phyloP scores from a whole-genome alignment of 2,113 vertebrate species.

The Apodemus speciosus region DNA sequence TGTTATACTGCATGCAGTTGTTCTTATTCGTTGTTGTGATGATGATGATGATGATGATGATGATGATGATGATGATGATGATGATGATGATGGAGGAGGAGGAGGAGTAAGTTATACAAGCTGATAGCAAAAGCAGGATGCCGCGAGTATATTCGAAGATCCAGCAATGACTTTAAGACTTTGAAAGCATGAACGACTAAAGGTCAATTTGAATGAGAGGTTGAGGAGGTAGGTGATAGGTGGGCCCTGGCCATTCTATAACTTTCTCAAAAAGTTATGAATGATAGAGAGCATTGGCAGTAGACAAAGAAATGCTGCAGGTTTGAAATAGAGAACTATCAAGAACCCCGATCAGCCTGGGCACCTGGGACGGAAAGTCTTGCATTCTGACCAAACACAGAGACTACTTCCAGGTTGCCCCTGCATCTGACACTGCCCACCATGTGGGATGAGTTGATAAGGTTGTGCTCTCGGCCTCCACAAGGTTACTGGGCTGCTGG shows the following conservation, averaged over 20 bases:
- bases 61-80: too few species aligned
- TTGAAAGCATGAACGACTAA: neutral
- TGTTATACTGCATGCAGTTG: too few species aligned
- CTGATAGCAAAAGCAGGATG: neutral
- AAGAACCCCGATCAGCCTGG: neutral
- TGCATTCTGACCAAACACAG: neutral
- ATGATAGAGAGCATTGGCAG: neutral
- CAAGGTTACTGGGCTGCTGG: rapidly evolving
- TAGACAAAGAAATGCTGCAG: neutral
- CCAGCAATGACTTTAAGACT: neutral
- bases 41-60: too few species aligned
- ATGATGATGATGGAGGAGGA: too few species aligned
- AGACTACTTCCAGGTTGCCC: rapidly evolving
- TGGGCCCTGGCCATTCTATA: neutral
- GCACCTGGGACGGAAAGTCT: neutral
- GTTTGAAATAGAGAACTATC: neutral
- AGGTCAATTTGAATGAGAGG: neutral
- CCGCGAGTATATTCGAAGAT: neutral
- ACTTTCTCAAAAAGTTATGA: neutral
- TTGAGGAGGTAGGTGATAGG: neutral
- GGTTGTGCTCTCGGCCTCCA: rapidly evolving
- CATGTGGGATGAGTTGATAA: rapidly evolving
- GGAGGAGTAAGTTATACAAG: too few species aligned
- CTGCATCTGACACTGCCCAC: neutral
- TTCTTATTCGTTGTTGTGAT: too few species aligned